Base-by-base conservation (phyloP, 2,888 invertebrate species). In the Apotomis capreana region DNA sequence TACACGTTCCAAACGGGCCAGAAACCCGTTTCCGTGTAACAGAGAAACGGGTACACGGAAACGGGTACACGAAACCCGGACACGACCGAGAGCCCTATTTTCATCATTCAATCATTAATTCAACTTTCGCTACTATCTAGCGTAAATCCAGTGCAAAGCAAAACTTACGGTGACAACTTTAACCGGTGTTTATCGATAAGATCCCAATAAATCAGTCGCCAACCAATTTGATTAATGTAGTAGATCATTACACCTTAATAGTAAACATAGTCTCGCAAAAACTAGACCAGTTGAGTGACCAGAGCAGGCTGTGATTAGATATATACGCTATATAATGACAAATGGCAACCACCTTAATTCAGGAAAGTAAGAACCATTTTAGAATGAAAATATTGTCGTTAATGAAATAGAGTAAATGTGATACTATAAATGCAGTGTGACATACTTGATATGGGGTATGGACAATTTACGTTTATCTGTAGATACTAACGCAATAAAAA, bases 151-250 rank as follows among this genome's bases (percentile, higher is more conserved):
- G 69, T 37, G 70, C 68, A 70, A 74, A 68, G 55, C 68, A 74
- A 71, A 75, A 75, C 68, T 74, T 74, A 63, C 70, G 68, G 74
- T 71, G 69, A 75, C 74, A 75, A 74, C 75, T 76, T 65, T 69
- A 76, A 75, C 70, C 71, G 68, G 64, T 64, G 60, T 70, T 77
- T 78, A 79, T 78, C 78, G 75, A 72, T 71, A 73, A 78, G 75
- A 74, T 78, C 74, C 76, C 65, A 76, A 78, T 80, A 80, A 79
- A 80, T 80, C 80, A 78, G 76, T 78, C 77, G 68, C 52, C 71
- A 63, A 49, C 49, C 72, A 62, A 72, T 68, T 77, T 78, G 81
- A 80, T 81, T 76, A 78, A 80, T 79, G 76, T 74, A 62, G 60
- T 52, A 74, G 75, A 77, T 74, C 74, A 77, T 78, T 78, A 76